These are phyloP conservation scores for Lamellibrachia luymesi DNA, from an alignment of 1,140 invertebrate species.

Conservation along the genomic window DNA sequence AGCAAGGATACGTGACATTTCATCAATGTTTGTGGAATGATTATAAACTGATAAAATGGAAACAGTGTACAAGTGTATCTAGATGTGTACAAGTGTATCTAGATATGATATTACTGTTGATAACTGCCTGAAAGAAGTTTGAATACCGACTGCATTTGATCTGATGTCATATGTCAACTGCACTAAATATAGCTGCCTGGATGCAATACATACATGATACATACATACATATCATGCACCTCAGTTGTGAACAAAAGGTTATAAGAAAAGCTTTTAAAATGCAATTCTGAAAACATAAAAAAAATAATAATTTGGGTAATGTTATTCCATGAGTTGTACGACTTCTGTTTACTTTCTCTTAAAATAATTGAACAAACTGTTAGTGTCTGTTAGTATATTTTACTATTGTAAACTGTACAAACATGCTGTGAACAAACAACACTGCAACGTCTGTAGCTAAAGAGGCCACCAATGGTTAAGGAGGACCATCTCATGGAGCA, in stretches of 20 bases:
- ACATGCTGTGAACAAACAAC: neutral
- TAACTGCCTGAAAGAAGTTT: neutral
- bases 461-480: neutral
- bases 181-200: neutral
- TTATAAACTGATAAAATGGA: neutral
- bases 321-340: neutral
- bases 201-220: neutral
- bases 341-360: neutral
- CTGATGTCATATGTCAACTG: neutral
- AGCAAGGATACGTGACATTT: no score
- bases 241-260: neutral
- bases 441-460: neutral
- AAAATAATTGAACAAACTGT: no score
- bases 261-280: neutral
- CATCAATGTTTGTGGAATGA: neutral
- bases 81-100: neutral
- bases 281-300: neutral
- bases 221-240: neutral
- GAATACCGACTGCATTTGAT: neutral
- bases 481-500: no score
- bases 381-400: neutral
- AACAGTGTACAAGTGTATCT: neutral
- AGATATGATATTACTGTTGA: neutral
- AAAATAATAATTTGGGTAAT: neutral
- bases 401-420: neutral